Evolutionary conservation across 2,797 vertebrate genomes (phyloP).

Genomic region (Danio tinwini): DNA sequence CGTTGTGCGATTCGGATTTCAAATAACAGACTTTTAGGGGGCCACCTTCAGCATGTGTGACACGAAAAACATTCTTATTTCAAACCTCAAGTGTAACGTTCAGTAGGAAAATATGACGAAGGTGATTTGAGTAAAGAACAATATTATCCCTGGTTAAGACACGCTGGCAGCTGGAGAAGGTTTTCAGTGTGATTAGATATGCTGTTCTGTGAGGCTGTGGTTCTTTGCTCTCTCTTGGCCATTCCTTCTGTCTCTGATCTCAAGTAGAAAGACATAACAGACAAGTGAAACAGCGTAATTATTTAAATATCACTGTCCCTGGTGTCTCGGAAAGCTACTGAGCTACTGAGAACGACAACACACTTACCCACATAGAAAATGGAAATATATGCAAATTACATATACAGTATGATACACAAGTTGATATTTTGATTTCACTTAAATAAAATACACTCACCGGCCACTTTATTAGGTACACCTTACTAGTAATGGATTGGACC

Average conservation of each 20-base stretch:
- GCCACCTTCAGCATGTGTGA: conserved; percentile 33
- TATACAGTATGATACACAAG: too few relatives aligned
- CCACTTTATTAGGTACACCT: too few relatives aligned
- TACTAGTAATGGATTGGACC: too few relatives aligned
- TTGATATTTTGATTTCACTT: too few relatives aligned
- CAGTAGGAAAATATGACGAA: conserved; percentile 51
- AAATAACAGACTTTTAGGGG: conserved; percentile 34
- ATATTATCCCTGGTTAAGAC: conserved; percentile 57
- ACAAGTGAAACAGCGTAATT: conserved; percentile 35
- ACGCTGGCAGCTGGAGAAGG: conserved; percentile 16
- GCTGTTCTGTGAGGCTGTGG: conserved; percentile 45
- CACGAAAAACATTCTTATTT: conserved; percentile 29
- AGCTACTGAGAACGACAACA: not conserved
- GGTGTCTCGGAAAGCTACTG: conserved; percentile 24
- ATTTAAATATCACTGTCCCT: conserved; percentile 10
- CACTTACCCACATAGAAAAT: not conserved
- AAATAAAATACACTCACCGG: too few relatives aligned
- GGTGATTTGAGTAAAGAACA: conserved; percentile 57
- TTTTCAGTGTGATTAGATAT: conserved; percentile 40
- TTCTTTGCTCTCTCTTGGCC: conserved; percentile 22
- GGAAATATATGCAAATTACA: too few relatives aligned
- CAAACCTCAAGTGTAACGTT: conserved; percentile 32
- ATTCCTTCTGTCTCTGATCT: conserved; percentile 30
- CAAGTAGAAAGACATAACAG: conserved; percentile 33
- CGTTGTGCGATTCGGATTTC: conserved; percentile 23